Evolutionary conservation across 1,140 invertebrate genomes (phyloP), one percentile per base, ranked within the genome.

Genomic region (Drosophila chauvacae): DNA sequence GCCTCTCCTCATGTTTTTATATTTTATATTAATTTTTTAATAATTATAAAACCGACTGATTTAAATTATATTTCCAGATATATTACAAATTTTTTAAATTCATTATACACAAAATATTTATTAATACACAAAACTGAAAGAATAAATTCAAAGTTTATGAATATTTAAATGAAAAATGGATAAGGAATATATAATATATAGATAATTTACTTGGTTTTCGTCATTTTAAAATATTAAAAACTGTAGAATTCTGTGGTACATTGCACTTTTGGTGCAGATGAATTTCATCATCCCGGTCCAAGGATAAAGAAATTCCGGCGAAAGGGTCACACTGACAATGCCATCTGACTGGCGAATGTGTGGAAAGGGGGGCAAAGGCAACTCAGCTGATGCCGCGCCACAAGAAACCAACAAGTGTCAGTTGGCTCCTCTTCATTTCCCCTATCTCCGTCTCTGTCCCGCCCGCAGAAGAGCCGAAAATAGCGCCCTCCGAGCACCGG

Each of bases 361-460:
- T 7, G 33, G 13, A 14, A 14, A n/a, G 74, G 10, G 18, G 11
- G 23, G 0, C 0, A 7, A 11, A 20, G 37, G 63, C 7, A n/a
- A 7, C 62, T 42, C 62, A 77, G 63, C 62, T 77, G 63, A 39
- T 77, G 57, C 14, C 35, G 33, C 47, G 45, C 51, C 65, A 71
- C 69, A 47, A 35, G 35, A 28, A 57, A 30, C 37, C 74, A 77
- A 77, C 74, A 77, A 61, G 74, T 77, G 74, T 39, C 44, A 16
- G 50, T 70, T 70, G 50, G 68, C 42, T n/a, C 39, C 47, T 39
- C 51, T 39, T 26, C 18, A 28, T 42, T 65, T 59, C 26, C 35
- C 10, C 11, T 39, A 53, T 42, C 20, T 11, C 73, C 33, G 13
- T 77, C 63, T 61, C 42, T 23, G 30, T 47, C 33, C 11, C 26